phyloP scores from a whole-genome alignment of 2,888 invertebrate species.

The Lissocephala sabroskyi region DNA sequence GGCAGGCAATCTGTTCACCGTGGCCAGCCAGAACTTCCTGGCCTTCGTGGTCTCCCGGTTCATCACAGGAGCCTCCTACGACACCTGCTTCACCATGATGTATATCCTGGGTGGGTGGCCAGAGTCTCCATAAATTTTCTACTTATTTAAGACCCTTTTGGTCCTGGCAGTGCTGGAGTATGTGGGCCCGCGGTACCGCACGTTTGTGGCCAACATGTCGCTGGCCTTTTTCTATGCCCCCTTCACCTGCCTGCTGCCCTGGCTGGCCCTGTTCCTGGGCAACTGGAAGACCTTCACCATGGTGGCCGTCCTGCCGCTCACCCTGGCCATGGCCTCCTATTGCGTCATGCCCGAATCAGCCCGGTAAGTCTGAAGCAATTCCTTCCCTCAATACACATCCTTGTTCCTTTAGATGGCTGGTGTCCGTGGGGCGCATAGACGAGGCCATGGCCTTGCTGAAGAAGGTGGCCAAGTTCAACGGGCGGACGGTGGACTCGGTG shows the following conservation, averaged over 20 bases:
- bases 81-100: slow-evolving; percentile 93
- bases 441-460: slow-evolving; percentile 83
- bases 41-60: slow-evolving; percentile 84
- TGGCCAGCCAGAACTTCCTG: slow-evolving; percentile 79
- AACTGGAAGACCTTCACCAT: slow-evolving; percentile 84
- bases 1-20: slow-evolving; percentile 79
- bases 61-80: slow-evolving; percentile 87
- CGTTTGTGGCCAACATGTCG: slow-evolving; percentile 92
- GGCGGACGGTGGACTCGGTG: slow-evolving; percentile 79
- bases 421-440: slow-evolving; percentile 86
- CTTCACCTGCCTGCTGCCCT: slow-evolving; percentile 84
- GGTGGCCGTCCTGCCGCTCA: slow-evolving; percentile 81
- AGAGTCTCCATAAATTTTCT: too few species aligned
- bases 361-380: slow-evolving; percentile 74
- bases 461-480: slow-evolving; percentile 84
- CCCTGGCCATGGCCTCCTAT: slow-evolving; percentile 80
- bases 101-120: slow-evolving; percentile 85
- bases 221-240: slow-evolving; percentile 89
- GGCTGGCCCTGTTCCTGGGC: slow-evolving; percentile 84
- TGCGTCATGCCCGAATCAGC: slow-evolving; percentile 89
- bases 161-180: slow-evolving; percentile 83
- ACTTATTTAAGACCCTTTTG: neutral
- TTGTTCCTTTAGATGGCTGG: slow-evolving; percentile 81
- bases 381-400: neutral
- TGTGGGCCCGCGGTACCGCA: slow-evolving; percentile 90